Percentiles rank a stretch among this genome's conserved stretches.
Conservation (phyloP, 2,888 invertebrate species). For the Lithophane ornitopus region DNA sequence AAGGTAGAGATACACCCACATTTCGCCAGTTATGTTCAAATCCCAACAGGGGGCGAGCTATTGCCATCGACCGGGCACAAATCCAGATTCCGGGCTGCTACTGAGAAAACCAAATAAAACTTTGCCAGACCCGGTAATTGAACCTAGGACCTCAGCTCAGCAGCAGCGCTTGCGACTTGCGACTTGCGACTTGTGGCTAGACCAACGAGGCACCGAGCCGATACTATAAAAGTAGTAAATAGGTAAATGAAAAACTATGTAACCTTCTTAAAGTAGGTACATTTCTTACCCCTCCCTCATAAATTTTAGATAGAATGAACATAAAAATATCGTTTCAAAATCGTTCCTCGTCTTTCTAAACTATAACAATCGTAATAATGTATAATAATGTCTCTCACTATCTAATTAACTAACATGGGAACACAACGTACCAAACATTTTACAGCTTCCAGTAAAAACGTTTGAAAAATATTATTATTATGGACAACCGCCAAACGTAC, state of each 20-base stretch:
- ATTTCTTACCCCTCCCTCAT: not conserved
- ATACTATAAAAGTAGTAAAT: not conserved
- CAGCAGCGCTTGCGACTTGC: too few relatives aligned
- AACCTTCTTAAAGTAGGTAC: not conserved
- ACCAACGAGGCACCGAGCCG: too few relatives aligned
- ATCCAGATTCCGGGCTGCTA: too few relatives aligned
- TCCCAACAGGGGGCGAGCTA: too few relatives aligned
- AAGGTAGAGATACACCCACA: too few relatives aligned
- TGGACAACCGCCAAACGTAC: slow-evolving; percentile 52
- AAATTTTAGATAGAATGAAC: not conserved
- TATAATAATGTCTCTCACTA: slow-evolving; percentile 67
- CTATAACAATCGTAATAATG: slow-evolving; percentile 15
- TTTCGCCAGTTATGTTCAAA: too few relatives aligned
- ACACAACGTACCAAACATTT: slow-evolving; percentile 35
- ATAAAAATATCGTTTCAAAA: slow-evolving; percentile 32
- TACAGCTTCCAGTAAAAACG: slow-evolving; percentile 48
- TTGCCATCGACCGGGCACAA: too few relatives aligned
- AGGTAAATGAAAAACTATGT: not conserved
- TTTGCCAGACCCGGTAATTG: too few relatives aligned
- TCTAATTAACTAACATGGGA: slow-evolving; percentile 63
- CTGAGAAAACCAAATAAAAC: too few relatives aligned
- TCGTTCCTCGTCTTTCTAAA: not conserved
- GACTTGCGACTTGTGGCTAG: too few relatives aligned
- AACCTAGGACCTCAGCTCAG: too few relatives aligned
- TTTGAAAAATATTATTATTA: slow-evolving; percentile 47